These are phyloP conservation scores for Bombus huntii DNA, from an alignment of 1,140 invertebrate species.

Conservation along the genomic window DNA sequence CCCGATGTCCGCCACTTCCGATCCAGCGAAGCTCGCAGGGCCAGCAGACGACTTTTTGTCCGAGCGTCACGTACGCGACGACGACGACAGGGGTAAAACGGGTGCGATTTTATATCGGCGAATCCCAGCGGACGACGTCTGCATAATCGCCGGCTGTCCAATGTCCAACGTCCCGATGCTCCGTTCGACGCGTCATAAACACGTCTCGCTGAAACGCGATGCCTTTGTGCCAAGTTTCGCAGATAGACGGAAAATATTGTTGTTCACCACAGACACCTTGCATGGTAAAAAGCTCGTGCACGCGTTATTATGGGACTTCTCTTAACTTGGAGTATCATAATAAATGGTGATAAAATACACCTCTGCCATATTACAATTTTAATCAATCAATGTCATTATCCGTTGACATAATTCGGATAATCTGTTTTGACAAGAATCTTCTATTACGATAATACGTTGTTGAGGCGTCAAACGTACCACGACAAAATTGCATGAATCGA, in stretches of 20 bases:
- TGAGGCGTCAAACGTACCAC: too few relatives aligned
- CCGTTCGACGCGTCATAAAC: conserved; percentile 43
- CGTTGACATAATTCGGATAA: too few relatives aligned
- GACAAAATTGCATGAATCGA: too few relatives aligned
- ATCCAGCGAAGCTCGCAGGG: conserved; percentile 37
- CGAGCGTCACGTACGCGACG: conserved; percentile 50
- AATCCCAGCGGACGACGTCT: conserved; percentile 23
- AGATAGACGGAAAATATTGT: background rate
- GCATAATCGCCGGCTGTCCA: conserved; percentile 38
- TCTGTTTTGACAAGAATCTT: too few relatives aligned
- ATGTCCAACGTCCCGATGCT: conserved; percentile 8
- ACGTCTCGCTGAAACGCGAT: background rate
- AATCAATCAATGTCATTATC: too few relatives aligned
- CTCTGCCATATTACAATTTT: too few relatives aligned
- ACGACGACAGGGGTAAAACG: conserved; percentile 6
- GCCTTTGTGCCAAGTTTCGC: background rate
- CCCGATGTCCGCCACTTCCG: conserved; percentile 66
- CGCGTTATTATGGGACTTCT: background rate
- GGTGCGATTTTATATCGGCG: conserved; percentile 41
- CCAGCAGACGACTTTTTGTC: conserved; percentile 50
- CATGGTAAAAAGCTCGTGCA: background rate
- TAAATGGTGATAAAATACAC: too few relatives aligned
- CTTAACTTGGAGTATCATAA: background rate
- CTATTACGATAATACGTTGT: too few relatives aligned
- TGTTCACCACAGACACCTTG: background rate